Conservation (phyloP, 2,888 invertebrate genomes). For the Emmelina monodactyla region DNA sequence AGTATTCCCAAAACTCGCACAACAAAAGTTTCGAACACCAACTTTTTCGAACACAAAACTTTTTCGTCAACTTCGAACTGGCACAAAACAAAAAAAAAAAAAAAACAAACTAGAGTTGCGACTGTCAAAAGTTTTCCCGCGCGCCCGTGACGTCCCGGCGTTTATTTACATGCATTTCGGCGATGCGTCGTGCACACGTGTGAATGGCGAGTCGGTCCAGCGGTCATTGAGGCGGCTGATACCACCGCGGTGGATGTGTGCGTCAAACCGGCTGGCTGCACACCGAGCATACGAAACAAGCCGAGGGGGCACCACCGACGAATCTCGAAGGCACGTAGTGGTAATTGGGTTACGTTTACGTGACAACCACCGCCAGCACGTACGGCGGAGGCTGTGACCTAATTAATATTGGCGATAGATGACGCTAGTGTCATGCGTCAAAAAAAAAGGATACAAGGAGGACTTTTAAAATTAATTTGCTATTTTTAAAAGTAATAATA, state of each 20-base stretch:
- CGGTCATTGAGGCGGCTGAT: conserved; percentile 70
- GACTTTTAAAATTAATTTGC: too few relatives aligned
- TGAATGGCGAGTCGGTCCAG: conserved; percentile 68
- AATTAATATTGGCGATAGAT: conserved; percentile 40
- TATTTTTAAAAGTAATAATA: too few relatives aligned
- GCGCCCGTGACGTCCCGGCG: conserved; percentile 27
- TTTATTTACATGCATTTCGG: conserved; percentile 51
- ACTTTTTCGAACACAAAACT: conserved; percentile 10
- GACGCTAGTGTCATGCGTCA: neutral
- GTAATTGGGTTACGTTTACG: conserved; percentile 64
- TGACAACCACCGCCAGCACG: conserved; percentile 48
- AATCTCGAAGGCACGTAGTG: conserved; percentile 51
- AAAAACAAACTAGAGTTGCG: conserved; percentile 32
- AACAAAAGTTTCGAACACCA: conserved; percentile 1
- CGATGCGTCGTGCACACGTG: conserved; percentile 54
- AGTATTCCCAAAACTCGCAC: neutral
- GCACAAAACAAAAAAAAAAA: conserved; percentile 22
- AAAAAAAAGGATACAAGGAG: too few relatives aligned
- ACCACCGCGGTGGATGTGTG: conserved; percentile 47
- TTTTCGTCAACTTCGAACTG: conserved; percentile 13
- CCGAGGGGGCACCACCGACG: conserved; percentile 15
- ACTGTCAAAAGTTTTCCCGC: conserved; percentile 38
- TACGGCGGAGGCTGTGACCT: conserved; percentile 42
- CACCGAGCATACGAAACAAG: conserved; percentile 49
- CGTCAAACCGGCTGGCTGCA: conserved; percentile 50